Conservation (phyloP, 2,113 vertebrate species). For the Mohoua ochrocephala region DNA sequence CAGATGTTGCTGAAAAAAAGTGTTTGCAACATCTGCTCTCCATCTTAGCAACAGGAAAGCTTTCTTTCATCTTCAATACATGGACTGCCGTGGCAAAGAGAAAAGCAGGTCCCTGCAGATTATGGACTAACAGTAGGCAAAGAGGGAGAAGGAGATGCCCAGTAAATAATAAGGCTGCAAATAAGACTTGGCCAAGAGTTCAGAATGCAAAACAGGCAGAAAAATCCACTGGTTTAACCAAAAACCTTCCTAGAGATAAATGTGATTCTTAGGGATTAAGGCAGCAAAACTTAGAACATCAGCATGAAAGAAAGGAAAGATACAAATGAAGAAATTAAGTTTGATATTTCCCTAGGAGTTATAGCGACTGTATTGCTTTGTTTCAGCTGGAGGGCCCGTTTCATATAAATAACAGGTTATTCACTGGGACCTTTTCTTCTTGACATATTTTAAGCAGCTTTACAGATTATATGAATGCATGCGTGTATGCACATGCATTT, state of each 20-base stretch:
- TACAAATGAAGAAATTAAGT: background rate
- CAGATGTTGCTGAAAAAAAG: background rate
- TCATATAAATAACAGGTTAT: background rate
- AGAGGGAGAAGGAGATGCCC: background rate
- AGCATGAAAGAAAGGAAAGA: background rate
- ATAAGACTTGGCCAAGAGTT: background rate
- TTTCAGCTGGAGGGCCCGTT: background rate
- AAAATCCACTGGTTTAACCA: background rate
- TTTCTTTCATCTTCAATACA: background rate
- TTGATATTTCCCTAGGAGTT: background rate
- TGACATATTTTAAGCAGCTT: background rate
- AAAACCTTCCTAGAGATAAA: background rate
- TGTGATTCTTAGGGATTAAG: background rate
- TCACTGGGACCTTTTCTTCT: background rate
- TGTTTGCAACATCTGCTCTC: background rate
- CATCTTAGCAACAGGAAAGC: background rate
- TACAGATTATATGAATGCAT: background rate
- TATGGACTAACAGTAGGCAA: background rate
- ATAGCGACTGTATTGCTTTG: background rate
- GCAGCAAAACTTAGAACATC: background rate
- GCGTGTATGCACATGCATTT: background rate
- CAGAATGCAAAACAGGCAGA: background rate
- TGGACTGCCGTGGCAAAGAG: background rate
- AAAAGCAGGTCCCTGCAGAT: background rate
- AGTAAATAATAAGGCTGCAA: background rate